A percentile compares a stretch with the other conserved stretches of the same genome.
phyloP scores from a whole-genome alignment of 2,113 vertebrate genomes.

The Hippopotamus amphibius region DNA sequence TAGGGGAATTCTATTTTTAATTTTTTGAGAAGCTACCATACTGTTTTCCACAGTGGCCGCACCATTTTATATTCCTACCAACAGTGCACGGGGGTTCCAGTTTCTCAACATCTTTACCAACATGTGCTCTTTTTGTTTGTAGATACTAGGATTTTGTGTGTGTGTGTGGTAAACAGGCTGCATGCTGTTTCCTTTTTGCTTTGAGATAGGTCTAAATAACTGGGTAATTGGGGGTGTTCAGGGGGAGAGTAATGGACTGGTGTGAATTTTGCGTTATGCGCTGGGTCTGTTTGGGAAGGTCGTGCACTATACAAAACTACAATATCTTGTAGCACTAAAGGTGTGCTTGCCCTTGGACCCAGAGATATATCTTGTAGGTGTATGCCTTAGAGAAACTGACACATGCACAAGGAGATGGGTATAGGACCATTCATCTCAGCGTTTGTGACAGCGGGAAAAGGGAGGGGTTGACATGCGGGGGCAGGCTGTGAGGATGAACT shows the following conservation, averaged over 20 bases:
- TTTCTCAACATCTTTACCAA: not conserved
- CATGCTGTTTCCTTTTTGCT: not conserved
- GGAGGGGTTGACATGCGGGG: not conserved
- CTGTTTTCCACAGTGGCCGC: not conserved
- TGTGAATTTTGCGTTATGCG: not conserved
- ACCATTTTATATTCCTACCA: too few relatives aligned
- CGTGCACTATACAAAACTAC: fast-evolving
- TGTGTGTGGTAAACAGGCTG: not conserved
- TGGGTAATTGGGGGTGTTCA: fast-evolving
- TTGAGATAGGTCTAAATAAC: not conserved
- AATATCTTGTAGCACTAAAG: not conserved
- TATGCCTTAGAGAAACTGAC: not conserved
- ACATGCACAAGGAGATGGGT: fast-evolving
- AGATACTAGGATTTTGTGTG: not conserved
- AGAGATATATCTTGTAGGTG: not conserved
- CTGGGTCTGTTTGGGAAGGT: not conserved
- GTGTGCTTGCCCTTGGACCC: not conserved
- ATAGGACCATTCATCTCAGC: fast-evolving
- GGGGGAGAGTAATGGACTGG: fast-evolving
- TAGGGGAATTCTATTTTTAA: not conserved
- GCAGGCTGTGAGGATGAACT: fast-evolving
- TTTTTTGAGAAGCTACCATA: fast-evolving
- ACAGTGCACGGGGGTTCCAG: fast-evolving
- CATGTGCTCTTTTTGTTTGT: not conserved
- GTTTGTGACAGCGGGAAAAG: fast-evolving